Evolutionary conservation across 2,113 vertebrate species (phyloP).

Genomic region (Atherinomorus stipes): DNA sequence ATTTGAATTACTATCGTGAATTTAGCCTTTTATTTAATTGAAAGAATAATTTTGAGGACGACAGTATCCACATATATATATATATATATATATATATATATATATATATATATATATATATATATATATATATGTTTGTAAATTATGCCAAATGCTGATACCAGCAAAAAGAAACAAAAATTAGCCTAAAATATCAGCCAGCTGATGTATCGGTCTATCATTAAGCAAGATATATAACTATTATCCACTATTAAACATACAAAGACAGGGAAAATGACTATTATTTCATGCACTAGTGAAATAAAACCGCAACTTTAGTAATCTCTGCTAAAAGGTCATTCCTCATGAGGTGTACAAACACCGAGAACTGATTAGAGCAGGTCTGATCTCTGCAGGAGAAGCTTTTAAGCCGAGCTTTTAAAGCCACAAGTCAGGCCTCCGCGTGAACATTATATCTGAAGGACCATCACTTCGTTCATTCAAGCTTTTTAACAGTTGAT

Average conservation of each 20-base stretch:
- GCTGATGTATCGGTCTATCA: too few relatives aligned
- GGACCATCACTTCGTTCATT: constrained; percentile 38
- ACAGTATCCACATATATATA: too few relatives aligned
- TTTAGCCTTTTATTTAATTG: too few relatives aligned
- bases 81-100: too few relatives aligned
- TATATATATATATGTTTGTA: too few relatives aligned
- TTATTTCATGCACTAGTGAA: constrained; percentile 19
- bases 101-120: too few relatives aligned
- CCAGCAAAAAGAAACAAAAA: too few relatives aligned
- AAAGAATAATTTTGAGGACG: too few relatives aligned
- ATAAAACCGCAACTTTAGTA: neutral
- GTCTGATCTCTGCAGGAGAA: neutral
- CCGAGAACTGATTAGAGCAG: neutral
- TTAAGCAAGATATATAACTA: neutral
- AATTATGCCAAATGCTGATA: too few relatives aligned
- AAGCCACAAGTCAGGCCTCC: constrained; percentile 2
- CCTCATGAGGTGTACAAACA: constrained; percentile 4
- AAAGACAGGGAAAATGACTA: neutral
- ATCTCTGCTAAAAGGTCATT: neutral
- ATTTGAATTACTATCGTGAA: too few relatives aligned
- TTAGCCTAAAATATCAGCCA: too few relatives aligned
- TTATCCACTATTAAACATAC: neutral
- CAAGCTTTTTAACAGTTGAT: constrained; percentile 26
- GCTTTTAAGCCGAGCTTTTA: constrained; percentile 13
- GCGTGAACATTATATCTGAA: neutral